A percentile compares a stretch with the other conserved stretches of the same genome.
phyloP scores from a whole-genome alignment of 1,140 invertebrate species.

The Pemphigus obesinymphae region DNA sequence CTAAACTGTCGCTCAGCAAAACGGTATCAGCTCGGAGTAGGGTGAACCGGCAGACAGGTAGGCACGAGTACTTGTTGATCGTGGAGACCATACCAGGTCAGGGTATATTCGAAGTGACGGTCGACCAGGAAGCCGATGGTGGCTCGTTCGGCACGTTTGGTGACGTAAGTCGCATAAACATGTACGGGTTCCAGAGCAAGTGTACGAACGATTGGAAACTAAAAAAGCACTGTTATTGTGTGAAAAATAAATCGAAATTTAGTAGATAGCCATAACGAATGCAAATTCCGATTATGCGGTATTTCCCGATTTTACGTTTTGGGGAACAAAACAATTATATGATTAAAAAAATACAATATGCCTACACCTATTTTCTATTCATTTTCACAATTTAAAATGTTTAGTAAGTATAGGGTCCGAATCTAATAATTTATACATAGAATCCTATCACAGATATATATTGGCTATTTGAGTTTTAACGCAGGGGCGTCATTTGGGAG shows the following conservation, averaged over 20 bases:
- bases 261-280: not conserved
- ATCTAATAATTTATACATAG: too few species aligned
- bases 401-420: too few species aligned
- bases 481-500: too few species aligned
- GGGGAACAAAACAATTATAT: too few species aligned
- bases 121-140: conserved; percentile 51
- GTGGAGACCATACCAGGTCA: conserved; percentile 56
- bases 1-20: conserved; percentile 53
- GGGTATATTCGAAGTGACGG: conserved; percentile 71
- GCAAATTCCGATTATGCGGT: too few species aligned
- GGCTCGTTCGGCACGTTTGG: conserved; percentile 54
- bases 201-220: conserved; percentile 70
- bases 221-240: conserved; percentile 73
- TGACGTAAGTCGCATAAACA: conserved; percentile 71
- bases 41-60: conserved; percentile 30
- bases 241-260: not conserved
- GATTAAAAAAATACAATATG: too few species aligned
- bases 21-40: conserved; percentile 44
- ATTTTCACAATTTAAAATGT: too few species aligned
- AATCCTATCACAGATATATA: too few species aligned
- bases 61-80: conserved; percentile 45
- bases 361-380: too few species aligned
- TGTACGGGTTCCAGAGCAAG: conserved; percentile 72
- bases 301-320: too few species aligned
- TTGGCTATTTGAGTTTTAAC: too few species aligned